Conservation (phyloP, 1,140 invertebrate genomes). For the Coelopa frigida region DNA sequence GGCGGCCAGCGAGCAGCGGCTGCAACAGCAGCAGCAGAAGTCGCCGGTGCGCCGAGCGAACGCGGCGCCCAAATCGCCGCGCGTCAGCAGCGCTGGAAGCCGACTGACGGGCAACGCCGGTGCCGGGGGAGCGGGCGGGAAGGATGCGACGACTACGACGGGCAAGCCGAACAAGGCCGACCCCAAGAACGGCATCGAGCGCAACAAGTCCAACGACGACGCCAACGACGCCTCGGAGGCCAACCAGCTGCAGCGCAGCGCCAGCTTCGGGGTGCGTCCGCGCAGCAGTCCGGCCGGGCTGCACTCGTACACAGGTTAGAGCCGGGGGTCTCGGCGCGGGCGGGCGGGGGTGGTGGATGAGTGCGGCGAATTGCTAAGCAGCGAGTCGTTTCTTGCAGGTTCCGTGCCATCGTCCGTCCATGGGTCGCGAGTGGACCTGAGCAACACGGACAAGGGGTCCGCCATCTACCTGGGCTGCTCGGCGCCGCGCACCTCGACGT, state of each 20-base stretch:
- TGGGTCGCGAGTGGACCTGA: conserved; percentile 60
- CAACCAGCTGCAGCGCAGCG: conserved; percentile 42
- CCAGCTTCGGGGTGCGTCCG: conserved; percentile 53
- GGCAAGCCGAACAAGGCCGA: neutral
- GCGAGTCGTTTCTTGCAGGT: conserved; percentile 25
- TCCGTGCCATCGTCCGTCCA: conserved; percentile 58
- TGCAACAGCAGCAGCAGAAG: conserved; percentile 10
- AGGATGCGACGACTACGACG: neutral
- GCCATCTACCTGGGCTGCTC: conserved; percentile 45
- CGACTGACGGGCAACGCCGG: conserved; percentile 14
- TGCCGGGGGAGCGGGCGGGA: neutral
- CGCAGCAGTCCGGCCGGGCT: conserved; percentile 64
- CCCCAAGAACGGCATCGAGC: too few species aligned
- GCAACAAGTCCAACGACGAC: too few species aligned
- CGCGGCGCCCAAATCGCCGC: conserved; percentile 10
- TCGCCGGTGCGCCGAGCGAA: conserved; percentile 6
- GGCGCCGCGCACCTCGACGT: conserved; percentile 31
- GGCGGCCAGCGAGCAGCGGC: neutral
- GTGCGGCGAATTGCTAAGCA: neutral
- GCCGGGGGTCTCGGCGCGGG: neutral
- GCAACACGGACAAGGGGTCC: conserved; percentile 49
- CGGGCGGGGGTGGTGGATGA: neutral
- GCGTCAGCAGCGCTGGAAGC: conserved; percentile 29
- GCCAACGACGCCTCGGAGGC: neutral
- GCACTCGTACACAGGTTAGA: conserved; percentile 60